Conservation (phyloP, 2,888 invertebrate species). For the Caenorhabditis macrosperma region DNA sequence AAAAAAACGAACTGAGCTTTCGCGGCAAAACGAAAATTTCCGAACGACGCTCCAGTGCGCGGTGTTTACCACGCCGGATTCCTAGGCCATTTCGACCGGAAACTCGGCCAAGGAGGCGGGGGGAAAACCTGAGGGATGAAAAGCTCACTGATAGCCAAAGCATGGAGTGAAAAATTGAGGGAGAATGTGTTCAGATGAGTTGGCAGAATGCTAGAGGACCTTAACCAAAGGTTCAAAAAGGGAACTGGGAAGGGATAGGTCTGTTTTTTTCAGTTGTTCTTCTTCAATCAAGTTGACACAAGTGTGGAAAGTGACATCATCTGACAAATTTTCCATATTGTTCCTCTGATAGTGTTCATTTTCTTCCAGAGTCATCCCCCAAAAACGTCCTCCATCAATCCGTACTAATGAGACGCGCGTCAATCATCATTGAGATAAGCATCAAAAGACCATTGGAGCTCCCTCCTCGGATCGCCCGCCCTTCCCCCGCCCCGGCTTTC, state of each 20-base stretch:
- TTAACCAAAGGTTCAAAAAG: no score
- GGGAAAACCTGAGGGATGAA: background rate
- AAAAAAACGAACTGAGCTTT: background rate
- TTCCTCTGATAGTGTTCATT: no score
- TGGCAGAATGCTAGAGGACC: no score
- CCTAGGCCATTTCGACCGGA: background rate
- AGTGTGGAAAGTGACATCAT: no score
- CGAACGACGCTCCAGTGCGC: background rate
- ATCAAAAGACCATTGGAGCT: constrained; percentile 2
- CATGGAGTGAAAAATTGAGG: no score
- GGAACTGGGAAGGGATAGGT: no score
- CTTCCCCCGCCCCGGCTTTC: background rate
- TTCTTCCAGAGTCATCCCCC: background rate
- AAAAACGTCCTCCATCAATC: background rate
- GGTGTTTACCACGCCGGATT: background rate
- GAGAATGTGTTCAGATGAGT: no score
- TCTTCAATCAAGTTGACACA: no score
- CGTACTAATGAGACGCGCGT: constrained; percentile 1
- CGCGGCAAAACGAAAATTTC: background rate
- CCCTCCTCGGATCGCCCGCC: constrained; percentile 12
- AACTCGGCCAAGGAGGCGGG: background rate
- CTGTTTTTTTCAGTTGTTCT: no score
- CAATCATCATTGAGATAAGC: constrained; percentile 38
- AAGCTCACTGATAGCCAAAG: no score
- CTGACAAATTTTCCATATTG: no score